Percentiles rank a stretch among this genome's conserved stretches.
Evolutionary conservation across 2,113 vertebrate species (phyloP).

Genomic region (Thomomys bottae): DNA sequence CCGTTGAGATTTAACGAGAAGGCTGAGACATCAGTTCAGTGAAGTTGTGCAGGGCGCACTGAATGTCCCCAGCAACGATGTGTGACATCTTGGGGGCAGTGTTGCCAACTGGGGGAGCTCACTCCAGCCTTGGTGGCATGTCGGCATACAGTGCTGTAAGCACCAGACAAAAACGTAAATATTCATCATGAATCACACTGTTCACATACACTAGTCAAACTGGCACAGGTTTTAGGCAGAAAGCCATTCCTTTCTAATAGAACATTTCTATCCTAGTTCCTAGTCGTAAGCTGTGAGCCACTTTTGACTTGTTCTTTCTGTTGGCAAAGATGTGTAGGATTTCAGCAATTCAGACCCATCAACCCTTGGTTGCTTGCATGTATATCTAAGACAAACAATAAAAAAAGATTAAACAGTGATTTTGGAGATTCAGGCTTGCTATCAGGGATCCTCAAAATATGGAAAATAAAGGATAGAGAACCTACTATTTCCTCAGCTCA

Average conservation of each 20-base stretch:
- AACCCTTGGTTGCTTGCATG: not conserved
- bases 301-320: not conserved
- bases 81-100: not conserved
- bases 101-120: not conserved
- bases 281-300: not conserved
- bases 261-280: not conserved
- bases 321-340: not conserved
- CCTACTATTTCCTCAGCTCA: not conserved
- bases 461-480: not conserved
- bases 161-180: not conserved
- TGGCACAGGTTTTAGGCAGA: not conserved
- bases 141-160: not conserved
- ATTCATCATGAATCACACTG: not conserved
- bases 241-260: not conserved
- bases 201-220: not conserved
- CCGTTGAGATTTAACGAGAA: not conserved
- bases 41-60: not conserved
- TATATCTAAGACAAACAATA: not conserved
- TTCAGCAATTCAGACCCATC: not conserved
- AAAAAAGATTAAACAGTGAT: not conserved
- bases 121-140: not conserved
- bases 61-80: not conserved
- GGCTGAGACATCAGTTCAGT: not conserved
- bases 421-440: not conserved
- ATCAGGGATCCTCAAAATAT: not conserved